phyloP scores from a whole-genome alignment of 2,797 vertebrate genomes.

The Neopelma chrysocephalum region DNA sequence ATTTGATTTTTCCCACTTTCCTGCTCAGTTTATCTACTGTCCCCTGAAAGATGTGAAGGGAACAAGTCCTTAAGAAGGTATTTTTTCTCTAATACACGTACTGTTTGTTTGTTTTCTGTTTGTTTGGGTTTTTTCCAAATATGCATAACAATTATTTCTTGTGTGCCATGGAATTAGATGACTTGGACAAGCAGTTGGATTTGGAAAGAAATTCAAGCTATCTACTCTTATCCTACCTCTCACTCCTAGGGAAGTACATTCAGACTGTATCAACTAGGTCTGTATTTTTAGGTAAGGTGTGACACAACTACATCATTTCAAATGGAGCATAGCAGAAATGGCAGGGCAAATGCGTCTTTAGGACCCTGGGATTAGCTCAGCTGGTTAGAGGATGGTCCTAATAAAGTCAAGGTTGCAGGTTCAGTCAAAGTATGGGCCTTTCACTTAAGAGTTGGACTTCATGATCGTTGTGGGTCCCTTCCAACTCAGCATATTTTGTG shows the following conservation, averaged over 20 bases:
- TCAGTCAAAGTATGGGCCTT: neutral
- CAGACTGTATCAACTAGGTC: neutral
- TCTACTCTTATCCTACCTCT: neutral
- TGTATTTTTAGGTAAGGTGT: neutral
- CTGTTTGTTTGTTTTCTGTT: neutral
- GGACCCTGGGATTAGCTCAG: neutral
- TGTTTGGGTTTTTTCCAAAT: neutral
- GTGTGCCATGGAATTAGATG: neutral
- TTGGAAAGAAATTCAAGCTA: neutral
- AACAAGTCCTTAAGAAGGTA: neutral
- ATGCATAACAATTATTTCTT: neutral
- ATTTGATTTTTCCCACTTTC: neutral
- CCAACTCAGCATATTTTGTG: neutral
- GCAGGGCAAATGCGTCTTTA: neutral
- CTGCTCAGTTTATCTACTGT: neutral
- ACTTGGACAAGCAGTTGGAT: neutral
- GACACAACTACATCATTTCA: neutral
- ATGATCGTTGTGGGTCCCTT: neutral
- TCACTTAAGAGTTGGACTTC: neutral
- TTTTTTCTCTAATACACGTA: neutral
- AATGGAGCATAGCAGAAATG: neutral
- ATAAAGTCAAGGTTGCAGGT: neutral
- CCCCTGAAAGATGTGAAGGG: neutral
- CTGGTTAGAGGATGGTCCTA: neutral
- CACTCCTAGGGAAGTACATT: neutral